Evolutionary conservation across 2,797 vertebrate species (phyloP), one percentile per base, ranked within the genome.

Genomic region (Sarcoramphus papa): DNA sequence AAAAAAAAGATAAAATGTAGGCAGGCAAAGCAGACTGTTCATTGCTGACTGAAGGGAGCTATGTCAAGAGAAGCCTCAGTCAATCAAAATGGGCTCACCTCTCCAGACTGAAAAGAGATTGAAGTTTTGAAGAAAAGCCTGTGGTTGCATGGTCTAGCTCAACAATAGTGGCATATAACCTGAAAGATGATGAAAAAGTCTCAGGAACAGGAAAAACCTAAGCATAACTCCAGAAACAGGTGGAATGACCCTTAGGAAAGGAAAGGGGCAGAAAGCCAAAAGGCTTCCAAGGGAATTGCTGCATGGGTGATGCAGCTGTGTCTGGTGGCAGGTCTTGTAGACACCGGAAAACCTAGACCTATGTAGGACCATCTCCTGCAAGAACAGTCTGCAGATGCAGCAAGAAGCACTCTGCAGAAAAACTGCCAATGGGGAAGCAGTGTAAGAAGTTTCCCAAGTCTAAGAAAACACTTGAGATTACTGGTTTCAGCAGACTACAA

Each of bases 21-120:
- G 88, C 81, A 91, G 91, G 80, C 65, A 43, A 40, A 79, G 91
- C 87, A 92, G 77, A 9, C 63, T 30, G 41, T 48, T 82, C 60
- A 30, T 35, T 14, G 63, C 72, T 62, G 72, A 35, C n/a, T 51
- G 85, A 85, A 73, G 70, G 48, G 47, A 95, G 41, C 28, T 65
- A 24, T 3, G 2, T 73, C 69, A 60, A 74, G 88, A 80, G 54
- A 41, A 87, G 45, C 62, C 24, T 30, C 72, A n/a, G 79, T 74
- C 79, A 41, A 54, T 35, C 80, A 56, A 19, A 80, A 82, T 3
- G 1, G 62, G 10, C 53, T 95, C 73, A 75, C 64, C 81, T 77
- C 13, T 85, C 35, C 79, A 59, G 81, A 31, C 59, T 35, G 48
- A 59, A 31, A 47, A 54, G 43, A 40, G 45, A 8, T 12, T 47